Percentiles rank a stretch among this genome's conserved stretches.
phyloP scores from a whole-genome alignment of 92 coral and sea anemone genomes.

The Parazoanthus darwini region DNA sequence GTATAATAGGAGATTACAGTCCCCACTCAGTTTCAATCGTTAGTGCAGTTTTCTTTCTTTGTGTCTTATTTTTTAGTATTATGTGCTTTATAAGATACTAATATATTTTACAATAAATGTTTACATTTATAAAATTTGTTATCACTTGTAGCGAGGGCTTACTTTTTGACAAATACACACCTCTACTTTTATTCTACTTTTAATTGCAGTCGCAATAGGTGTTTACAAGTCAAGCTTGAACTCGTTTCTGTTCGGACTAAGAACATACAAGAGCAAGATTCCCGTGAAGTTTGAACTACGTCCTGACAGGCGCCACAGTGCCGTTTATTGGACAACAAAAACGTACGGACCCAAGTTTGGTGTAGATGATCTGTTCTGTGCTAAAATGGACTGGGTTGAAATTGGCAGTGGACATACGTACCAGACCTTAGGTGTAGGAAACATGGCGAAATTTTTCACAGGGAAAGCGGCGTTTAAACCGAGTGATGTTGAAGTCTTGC shows the following conservation, averaged over 20 bases:
- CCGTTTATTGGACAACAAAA: not conserved
- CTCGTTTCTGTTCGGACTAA: conserved; percentile 29
- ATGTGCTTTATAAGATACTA: too few relatives aligned
- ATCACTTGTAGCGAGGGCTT: too few relatives aligned
- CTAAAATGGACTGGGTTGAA: not conserved
- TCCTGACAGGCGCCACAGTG: not conserved
- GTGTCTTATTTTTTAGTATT: too few relatives aligned
- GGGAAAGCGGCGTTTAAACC: conserved; percentile 9
- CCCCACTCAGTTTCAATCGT: too few relatives aligned
- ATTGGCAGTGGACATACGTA: conserved; percentile 2
- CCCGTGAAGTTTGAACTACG: conserved; percentile 7
- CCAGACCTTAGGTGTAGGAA: not conserved
- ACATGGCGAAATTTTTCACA: not conserved
- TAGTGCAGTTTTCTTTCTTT: too few relatives aligned
- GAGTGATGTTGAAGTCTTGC: conserved; percentile 27
- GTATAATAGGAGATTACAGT: too few relatives aligned
- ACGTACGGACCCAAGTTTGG: conserved; percentile 12
- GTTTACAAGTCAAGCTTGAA: conserved; percentile 29
- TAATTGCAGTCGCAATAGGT: conserved; percentile 7
- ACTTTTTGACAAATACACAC: not conserved
- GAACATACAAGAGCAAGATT: not conserved
- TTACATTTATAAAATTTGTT: too few relatives aligned
- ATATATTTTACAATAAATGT: too few relatives aligned
- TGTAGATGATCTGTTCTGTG: not conserved
- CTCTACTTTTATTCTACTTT: not conserved